Evolutionary conservation across 2,797 vertebrate genomes (phyloP).

Genomic region (Setipinna tenuifilis): DNA sequence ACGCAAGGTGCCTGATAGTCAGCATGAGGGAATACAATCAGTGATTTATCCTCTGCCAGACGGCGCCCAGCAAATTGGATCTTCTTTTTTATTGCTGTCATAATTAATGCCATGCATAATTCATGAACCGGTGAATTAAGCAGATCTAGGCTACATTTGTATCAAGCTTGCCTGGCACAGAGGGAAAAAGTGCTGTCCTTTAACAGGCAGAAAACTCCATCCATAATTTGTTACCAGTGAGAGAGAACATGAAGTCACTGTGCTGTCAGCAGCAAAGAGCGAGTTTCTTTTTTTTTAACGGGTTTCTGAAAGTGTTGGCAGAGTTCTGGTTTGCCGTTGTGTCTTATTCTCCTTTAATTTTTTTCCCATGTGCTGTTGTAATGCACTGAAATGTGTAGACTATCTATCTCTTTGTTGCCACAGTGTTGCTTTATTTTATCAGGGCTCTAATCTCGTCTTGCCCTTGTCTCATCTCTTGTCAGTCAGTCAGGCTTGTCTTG

Average conservation of each 20-base stretch:
- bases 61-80: conserved; percentile 45
- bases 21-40: conserved; percentile 23
- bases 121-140: conserved; percentile 44
- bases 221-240: not conserved
- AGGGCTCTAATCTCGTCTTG: too few relatives aligned
- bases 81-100: conserved; percentile 39
- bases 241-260: not conserved
- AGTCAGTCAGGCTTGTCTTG: too few relatives aligned
- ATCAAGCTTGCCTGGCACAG: not conserved
- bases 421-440: too few relatives aligned
- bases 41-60: conserved; percentile 40
- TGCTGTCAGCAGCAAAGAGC: not conserved
- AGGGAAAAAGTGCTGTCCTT: not conserved
- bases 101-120: conserved; percentile 57
- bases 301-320: not conserved
- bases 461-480: too few relatives aligned
- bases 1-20: not conserved
- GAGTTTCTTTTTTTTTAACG: too few relatives aligned
- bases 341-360: too few relatives aligned
- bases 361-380: too few relatives aligned
- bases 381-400: conserved; percentile 29
- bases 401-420: conserved; percentile 1
- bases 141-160: conserved; percentile 7
- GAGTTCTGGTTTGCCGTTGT: too few relatives aligned
- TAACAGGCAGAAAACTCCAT: not conserved